These are phyloP conservation scores for Melanotaenia trifasciata DNA, from an alignment of 2,797 vertebrate genomes.

Conservation along the genomic window DNA sequence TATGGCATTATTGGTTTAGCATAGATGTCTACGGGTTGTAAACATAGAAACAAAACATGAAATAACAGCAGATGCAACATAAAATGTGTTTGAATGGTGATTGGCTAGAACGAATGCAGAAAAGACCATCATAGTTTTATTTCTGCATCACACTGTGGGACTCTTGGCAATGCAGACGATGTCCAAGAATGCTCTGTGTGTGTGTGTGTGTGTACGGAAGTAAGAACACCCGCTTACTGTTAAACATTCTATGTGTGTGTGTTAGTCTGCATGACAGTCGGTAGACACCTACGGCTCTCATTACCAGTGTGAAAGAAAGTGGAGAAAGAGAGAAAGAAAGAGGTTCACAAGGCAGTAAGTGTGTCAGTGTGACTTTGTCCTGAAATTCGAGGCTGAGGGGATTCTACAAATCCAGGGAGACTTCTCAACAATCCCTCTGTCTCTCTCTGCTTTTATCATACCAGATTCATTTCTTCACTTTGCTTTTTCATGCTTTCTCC, in stretches of 20 bases:
- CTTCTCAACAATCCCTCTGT: slow-evolving; percentile 53
- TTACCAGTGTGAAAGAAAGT: slow-evolving; percentile 59
- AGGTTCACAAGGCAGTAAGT: slow-evolving; percentile 66
- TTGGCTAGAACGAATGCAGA: slow-evolving; percentile 28
- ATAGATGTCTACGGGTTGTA: too few relatives aligned
- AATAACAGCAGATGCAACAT: slow-evolving; percentile 16
- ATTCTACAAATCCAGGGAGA: slow-evolving; percentile 73
- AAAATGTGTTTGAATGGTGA: slow-evolving; percentile 23
- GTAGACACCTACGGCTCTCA: slow-evolving; percentile 63
- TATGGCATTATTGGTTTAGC: too few relatives aligned
- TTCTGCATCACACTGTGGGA: slow-evolving; percentile 47
- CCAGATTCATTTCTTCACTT: slow-evolving; percentile 47
- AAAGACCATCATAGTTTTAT: slow-evolving; percentile 39
- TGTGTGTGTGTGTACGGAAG: slow-evolving; percentile 14
- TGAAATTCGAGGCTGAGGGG: slow-evolving; percentile 63
- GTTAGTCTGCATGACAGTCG: slow-evolving; percentile 49
- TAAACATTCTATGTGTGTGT: slow-evolving; percentile 49
- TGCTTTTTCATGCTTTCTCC: slow-evolving; percentile 48
- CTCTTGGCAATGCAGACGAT: slow-evolving; percentile 54
- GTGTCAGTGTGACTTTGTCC: slow-evolving; percentile 80
- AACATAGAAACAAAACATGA: slow-evolving; percentile 8
- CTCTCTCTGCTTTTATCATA: slow-evolving; percentile 50
- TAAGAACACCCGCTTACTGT: slow-evolving; percentile 19
- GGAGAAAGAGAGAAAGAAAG: slow-evolving; percentile 33
- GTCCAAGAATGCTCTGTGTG: slow-evolving; percentile 47